A percentile compares a stretch with the other conserved stretches of the same genome.
These are phyloP conservation scores for Rhinolophus ferrumequinum DNA, from an alignment of 2,113 vertebrate species.

Conservation along the genomic window DNA sequence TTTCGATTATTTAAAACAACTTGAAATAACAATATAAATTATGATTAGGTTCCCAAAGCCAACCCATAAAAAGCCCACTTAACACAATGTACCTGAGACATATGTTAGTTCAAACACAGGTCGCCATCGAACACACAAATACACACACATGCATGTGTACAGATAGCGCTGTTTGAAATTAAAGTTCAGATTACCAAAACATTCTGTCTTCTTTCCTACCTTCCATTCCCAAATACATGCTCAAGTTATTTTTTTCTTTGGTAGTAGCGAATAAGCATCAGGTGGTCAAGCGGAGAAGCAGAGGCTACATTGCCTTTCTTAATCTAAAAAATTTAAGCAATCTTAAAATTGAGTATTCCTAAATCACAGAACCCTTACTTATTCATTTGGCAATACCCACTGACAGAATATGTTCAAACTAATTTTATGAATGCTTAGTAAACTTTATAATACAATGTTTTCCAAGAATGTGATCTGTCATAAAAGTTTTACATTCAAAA, in stretches of 20 bases:
- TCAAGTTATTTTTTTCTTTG: slow-evolving; percentile 2
- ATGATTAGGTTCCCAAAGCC: not conserved
- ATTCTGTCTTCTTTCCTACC: not conserved
- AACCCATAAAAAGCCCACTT: not conserved
- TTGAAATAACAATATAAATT: slow-evolving; percentile 23
- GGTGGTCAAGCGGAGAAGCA: not conserved
- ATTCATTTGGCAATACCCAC: not conserved
- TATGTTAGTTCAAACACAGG: not conserved
- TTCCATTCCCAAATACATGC: not conserved
- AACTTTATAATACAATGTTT: slow-evolving; percentile 37
- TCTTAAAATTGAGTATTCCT: slow-evolving; percentile 9
- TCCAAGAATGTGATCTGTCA: not conserved
- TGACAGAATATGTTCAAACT: slow-evolving; percentile 17
- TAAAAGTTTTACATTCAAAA: slow-evolving; percentile 42
- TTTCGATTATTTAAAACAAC: slow-evolving; percentile 13
- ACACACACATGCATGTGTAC: not conserved
- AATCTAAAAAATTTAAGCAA: slow-evolving; percentile 42
- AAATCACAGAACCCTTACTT: slow-evolving; percentile 10
- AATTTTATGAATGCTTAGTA: not conserved
- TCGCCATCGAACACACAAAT: not conserved
- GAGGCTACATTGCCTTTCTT: not conserved
- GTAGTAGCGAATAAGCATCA: not conserved
- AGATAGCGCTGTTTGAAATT: not conserved
- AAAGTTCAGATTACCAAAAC: slow-evolving; percentile 29
- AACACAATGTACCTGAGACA: not conserved